Conservation (phyloP, 2,888 invertebrate genomes). For the Epinotia bilunana region DNA sequence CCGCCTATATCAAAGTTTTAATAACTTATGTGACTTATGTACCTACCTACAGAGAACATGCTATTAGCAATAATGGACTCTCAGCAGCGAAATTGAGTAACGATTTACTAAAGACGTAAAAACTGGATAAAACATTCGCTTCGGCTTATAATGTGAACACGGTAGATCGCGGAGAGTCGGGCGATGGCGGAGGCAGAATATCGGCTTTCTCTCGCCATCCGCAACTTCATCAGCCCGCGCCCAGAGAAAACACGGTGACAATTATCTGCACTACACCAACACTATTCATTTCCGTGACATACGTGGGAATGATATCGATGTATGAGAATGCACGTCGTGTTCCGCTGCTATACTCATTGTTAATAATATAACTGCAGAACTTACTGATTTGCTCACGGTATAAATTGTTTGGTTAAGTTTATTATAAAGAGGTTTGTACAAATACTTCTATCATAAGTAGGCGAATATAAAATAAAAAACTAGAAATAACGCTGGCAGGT, state of each 20-base stretch:
- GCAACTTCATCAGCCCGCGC: slow-evolving; percentile 67
- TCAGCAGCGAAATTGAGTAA: background rate
- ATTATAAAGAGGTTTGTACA: too few relatives aligned
- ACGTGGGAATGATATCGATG: slow-evolving; percentile 39
- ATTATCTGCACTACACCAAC: slow-evolving; percentile 69
- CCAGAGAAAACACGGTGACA: slow-evolving; percentile 76
- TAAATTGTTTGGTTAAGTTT: too few relatives aligned
- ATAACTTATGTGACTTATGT: too few relatives aligned
- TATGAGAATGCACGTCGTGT: slow-evolving; percentile 6
- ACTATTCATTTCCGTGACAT: slow-evolving; percentile 41
- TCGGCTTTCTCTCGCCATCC: slow-evolving; percentile 74
- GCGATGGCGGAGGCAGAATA: slow-evolving; percentile 73
- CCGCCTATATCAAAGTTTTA: too few relatives aligned
- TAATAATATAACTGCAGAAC: background rate
- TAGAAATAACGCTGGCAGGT: too few relatives aligned
- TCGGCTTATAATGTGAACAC: slow-evolving; percentile 48
- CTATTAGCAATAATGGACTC: too few relatives aligned
- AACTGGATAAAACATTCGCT: slow-evolving; percentile 12
- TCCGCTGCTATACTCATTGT: background rate
- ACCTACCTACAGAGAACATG: too few relatives aligned
- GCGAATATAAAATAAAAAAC: too few relatives aligned
- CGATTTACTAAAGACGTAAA: background rate
- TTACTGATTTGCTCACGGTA: too few relatives aligned
- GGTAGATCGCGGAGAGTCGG: slow-evolving; percentile 57
- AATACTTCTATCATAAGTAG: too few relatives aligned